Conservation (phyloP, 2,113 vertebrate genomes). For the Colinus virginianus region DNA sequence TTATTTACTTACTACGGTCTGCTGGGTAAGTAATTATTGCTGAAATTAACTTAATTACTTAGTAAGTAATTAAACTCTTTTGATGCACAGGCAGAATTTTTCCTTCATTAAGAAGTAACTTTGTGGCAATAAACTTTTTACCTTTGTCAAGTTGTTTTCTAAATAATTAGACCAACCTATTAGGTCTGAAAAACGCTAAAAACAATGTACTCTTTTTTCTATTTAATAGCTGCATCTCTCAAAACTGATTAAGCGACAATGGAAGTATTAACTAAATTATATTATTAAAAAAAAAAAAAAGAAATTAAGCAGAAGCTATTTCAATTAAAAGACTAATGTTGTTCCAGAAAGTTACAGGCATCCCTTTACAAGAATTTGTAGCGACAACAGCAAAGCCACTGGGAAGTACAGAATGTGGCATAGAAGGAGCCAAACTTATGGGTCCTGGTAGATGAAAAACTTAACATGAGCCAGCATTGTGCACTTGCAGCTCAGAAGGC, state of each 20-base stretch:
- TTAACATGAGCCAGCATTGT: no score
- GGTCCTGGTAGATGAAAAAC: no score
- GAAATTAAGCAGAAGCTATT: not conserved
- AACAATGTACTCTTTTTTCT: not conserved
- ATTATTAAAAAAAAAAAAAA: not conserved
- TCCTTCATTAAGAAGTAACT: not conserved
- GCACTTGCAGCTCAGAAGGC: no score
- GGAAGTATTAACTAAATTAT: not conserved
- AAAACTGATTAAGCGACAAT: not conserved
- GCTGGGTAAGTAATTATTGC: conserved; percentile 15
- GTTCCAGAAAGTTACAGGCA: not conserved
- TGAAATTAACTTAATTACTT: conserved; percentile 46
- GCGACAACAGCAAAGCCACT: not conserved
- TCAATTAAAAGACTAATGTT: not conserved
- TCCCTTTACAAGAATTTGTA: not conserved
- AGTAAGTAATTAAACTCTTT: not conserved
- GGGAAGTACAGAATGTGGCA: not conserved
- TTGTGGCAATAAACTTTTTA: not conserved
- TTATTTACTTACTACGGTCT: not conserved
- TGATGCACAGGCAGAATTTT: not conserved
- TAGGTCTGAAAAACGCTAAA: not conserved
- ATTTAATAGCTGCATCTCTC: not conserved
- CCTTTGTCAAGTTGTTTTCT: not conserved
- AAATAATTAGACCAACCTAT: not conserved
- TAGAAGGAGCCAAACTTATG: not conserved